A percentile compares a stretch with the other conserved stretches of the same genome.
phyloP scores from a whole-genome alignment of 2,888 invertebrate species.

The Nudaria mundana region DNA sequence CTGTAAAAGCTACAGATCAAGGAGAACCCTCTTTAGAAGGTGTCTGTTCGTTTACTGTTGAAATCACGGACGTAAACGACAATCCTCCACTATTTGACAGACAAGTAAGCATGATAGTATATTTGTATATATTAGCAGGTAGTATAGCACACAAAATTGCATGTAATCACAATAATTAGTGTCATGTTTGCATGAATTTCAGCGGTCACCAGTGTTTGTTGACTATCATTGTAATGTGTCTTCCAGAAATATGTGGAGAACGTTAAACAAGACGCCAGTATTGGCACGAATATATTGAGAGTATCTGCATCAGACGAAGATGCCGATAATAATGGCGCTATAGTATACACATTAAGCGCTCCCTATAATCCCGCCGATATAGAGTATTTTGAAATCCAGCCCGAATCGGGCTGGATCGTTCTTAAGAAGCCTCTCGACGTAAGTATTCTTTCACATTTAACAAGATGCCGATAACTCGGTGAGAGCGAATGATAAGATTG shows the following conservation, averaged over 20 bases:
- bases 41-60: constrained; percentile 98
- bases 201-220: constrained; percentile 32
- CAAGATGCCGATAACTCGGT: constrained; percentile 33
- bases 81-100: constrained; percentile 97
- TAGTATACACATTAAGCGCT: constrained; percentile 94
- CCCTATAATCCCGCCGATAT: constrained; percentile 93
- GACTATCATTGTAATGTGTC: constrained; percentile 47
- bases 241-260: constrained; percentile 97
- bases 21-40: constrained; percentile 99
- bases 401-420: constrained; percentile 98
- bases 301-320: constrained; percentile 98
- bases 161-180: constrained; percentile 39
- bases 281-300: constrained; percentile 95
- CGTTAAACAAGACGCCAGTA: constrained; percentile 97
- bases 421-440: constrained; percentile 97
- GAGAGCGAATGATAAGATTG: constrained; percentile 61
- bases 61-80: constrained; percentile 98
- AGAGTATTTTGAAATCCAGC: constrained; percentile 98
- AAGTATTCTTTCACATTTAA: constrained; percentile 82
- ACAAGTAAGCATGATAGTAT: constrained; percentile 85
- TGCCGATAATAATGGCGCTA: constrained; percentile 97
- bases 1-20: constrained; percentile 98
- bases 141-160: constrained; percentile 43
- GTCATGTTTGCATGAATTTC: constrained; percentile 44
- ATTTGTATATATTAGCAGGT: constrained; percentile 31